These are phyloP conservation scores for Dendroctonus valens DNA, from an alignment of 1,140 invertebrate genomes.

Conservation along the genomic window DNA sequence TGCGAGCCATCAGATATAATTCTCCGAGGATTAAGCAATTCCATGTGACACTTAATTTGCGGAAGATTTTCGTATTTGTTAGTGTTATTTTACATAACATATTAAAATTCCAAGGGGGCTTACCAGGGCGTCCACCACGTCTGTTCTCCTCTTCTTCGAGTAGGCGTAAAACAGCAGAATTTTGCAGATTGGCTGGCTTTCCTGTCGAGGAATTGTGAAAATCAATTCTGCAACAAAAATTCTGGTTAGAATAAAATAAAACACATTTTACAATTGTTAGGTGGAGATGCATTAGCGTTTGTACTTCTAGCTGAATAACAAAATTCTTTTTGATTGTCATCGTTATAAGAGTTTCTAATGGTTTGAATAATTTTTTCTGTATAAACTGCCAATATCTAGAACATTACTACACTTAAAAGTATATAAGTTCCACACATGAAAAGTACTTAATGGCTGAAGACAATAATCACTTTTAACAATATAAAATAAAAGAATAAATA, in stretches of 20 bases:
- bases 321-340: no score
- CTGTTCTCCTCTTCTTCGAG: constrained; percentile 75
- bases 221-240: constrained; percentile 62
- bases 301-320: neutral
- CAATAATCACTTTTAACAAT: neutral
- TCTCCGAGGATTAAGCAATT: no score
- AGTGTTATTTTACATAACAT: no score
- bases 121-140: constrained; percentile 60
- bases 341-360: no score
- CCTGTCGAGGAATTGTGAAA: constrained; percentile 65
- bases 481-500: neutral
- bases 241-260: neutral
- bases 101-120: constrained; percentile 43
- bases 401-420: no score
- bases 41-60: no score
- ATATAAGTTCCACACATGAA: no score
- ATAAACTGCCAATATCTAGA: no score
- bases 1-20: no score
- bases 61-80: no score
- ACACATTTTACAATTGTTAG: neutral
- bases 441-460: neutral
- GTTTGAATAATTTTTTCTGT: no score
- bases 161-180: constrained; percentile 77
- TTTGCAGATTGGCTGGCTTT: constrained; percentile 74
- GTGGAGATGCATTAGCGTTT: neutral